Percentiles rank a stretch among this genome's conserved stretches.
phyloP scores from a whole-genome alignment of 1,140 invertebrate species.

The Sycophaga agraensis region DNA sequence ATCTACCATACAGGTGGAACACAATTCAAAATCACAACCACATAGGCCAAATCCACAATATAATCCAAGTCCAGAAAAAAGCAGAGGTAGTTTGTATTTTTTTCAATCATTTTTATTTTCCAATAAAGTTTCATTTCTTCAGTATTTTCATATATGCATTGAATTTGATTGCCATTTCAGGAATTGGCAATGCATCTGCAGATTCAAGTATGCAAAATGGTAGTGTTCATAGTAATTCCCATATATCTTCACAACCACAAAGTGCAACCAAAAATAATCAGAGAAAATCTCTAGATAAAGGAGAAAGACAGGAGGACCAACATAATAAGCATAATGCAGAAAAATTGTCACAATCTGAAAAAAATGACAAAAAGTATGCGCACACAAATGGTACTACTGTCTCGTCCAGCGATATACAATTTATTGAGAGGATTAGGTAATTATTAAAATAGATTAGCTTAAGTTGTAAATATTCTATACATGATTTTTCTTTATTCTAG shows the following conservation, averaged over 20 bases:
- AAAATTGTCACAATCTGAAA: slow-evolving; percentile 50
- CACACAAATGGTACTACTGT: slow-evolving; percentile 59
- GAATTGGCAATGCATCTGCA: slow-evolving; percentile 26
- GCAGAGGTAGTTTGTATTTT: slow-evolving; percentile 60
- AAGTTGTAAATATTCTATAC: slow-evolving; percentile 15
- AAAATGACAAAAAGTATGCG: slow-evolving; percentile 55
- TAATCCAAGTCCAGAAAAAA: slow-evolving; percentile 60
- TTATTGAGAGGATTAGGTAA: slow-evolving; percentile 60
- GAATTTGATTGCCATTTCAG: slow-evolving; percentile 9
- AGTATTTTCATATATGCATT: not conserved
- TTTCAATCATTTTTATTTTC: slow-evolving; percentile 31
- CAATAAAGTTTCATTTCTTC: not conserved
- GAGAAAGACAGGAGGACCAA: slow-evolving; percentile 55
- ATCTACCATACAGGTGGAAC: slow-evolving; percentile 43
- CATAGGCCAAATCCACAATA: slow-evolving; percentile 54
- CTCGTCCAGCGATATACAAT: slow-evolving; percentile 56
- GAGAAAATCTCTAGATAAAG: slow-evolving; percentile 60
- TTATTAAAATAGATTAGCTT: slow-evolving; percentile 30
- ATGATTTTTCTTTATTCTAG: slow-evolving; percentile 37
- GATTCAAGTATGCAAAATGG: slow-evolving; percentile 56
- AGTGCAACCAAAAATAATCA: slow-evolving; percentile 57
- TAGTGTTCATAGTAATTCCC: slow-evolving; percentile 47
- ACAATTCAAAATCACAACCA: slow-evolving; percentile 53
- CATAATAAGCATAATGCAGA: slow-evolving; percentile 47
- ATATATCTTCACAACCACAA: slow-evolving; percentile 44